Percentiles rank a stretch among this genome's conserved stretches.
phyloP scores from a whole-genome alignment of 1,140 invertebrate species.

The Alviniconcha marisindica region DNA sequence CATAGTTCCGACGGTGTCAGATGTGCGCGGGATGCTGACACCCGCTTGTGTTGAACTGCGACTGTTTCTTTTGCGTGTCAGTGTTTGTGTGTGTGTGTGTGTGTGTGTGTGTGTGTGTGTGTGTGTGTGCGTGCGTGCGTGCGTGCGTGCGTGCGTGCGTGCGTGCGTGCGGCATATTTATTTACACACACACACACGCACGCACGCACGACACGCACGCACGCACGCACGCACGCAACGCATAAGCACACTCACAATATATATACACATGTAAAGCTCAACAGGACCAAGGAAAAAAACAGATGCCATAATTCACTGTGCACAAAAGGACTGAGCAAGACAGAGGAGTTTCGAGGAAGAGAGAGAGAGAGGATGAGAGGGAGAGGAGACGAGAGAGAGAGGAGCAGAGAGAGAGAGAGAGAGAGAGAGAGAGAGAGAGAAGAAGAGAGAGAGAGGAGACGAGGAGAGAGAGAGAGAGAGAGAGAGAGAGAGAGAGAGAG shows the following conservation, averaged over 20 bases:
- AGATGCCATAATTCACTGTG: too few relatives aligned
- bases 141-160: too few relatives aligned
- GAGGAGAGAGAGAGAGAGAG: background rate
- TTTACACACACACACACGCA: background rate
- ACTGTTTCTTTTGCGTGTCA: too few relatives aligned
- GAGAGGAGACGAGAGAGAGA: background rate
- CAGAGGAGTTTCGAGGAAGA: background rate
- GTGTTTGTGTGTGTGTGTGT: too few relatives aligned
- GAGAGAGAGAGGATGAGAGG: background rate
- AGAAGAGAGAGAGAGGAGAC: background rate
- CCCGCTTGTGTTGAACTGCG: too few relatives aligned
- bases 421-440: conserved; percentile 5
- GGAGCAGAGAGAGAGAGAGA: background rate
- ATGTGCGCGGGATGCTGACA: too few relatives aligned
- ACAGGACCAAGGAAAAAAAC: too few relatives aligned
- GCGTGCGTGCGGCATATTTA: too few relatives aligned
- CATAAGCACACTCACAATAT: background rate
- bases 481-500: background rate
- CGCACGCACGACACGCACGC: conserved; percentile 6
- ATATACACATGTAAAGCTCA: too few relatives aligned
- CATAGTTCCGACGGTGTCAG: too few relatives aligned
- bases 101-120: too few relatives aligned
- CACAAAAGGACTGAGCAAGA: conserved; percentile 17
- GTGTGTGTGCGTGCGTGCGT: too few relatives aligned
- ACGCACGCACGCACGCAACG: conserved; percentile 7